These are phyloP conservation scores for Hoplostethus mediterraneus DNA, from an alignment of 2,797 vertebrate species.

Conservation along the genomic window DNA sequence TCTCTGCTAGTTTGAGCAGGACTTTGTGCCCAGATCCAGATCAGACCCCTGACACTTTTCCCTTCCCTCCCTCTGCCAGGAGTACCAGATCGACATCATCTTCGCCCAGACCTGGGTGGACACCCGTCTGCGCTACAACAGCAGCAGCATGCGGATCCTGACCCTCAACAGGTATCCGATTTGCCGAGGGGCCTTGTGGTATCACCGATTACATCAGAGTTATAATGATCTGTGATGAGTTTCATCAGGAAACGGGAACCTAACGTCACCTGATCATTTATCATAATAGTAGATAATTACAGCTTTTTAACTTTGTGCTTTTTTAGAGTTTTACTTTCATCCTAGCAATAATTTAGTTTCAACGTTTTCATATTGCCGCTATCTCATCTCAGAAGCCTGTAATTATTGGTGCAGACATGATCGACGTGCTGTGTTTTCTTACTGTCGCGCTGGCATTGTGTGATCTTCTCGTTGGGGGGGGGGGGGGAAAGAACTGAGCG, in stretches of 20 bases:
- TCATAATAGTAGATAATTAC: neutral
- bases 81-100: slow-evolving; percentile 97
- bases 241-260: too few species aligned
- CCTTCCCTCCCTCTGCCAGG: slow-evolving; percentile 77
- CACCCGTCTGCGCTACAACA: slow-evolving; percentile 92
- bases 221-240: too few species aligned
- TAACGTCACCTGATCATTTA: neutral
- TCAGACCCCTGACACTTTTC: slow-evolving; percentile 46
- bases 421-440: slow-evolving; percentile 64
- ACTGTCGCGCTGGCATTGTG: slow-evolving; percentile 35
- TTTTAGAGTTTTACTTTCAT: neutral
- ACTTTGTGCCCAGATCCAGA: slow-evolving; percentile 4
- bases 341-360: slow-evolving; percentile 28
- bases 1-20: slow-evolving; percentile 10
- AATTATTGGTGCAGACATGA: slow-evolving; percentile 73
- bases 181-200: neutral
- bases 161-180: slow-evolving; percentile 83
- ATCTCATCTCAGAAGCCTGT: slow-evolving; percentile 54
- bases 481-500: neutral
- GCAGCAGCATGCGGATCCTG: slow-evolving; percentile 92
- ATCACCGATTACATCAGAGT: neutral
- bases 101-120: slow-evolving; percentile 96
- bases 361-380: slow-evolving; percentile 48
- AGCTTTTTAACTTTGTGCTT: neutral
- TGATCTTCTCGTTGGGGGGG: slow-evolving; percentile 48